phyloP scores from a whole-genome alignment of 2,113 vertebrate species.

The Clarias batrachus region DNA sequence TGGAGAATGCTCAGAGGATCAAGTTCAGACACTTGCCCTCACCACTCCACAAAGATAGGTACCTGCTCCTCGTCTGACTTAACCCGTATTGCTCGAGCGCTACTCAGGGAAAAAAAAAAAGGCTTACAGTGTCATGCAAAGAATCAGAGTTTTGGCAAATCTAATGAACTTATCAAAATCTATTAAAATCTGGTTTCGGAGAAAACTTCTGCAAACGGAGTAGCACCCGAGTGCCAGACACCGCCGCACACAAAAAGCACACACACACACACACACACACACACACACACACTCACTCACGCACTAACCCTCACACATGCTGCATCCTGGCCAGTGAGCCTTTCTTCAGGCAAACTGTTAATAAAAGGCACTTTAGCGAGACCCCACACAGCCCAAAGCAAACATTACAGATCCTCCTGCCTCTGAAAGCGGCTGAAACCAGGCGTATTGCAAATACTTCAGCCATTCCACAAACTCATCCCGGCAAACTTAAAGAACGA shows the following conservation, averaged over 20 bases:
- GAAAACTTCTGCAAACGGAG: slow-evolving; percentile 37
- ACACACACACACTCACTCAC: slow-evolving; percentile 3
- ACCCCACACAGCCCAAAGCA: slow-evolving; percentile 45
- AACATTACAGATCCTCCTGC: slow-evolving; percentile 46
- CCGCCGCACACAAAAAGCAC: background rate
- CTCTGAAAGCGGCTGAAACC: slow-evolving; percentile 33
- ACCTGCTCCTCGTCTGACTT: slow-evolving; percentile 40
- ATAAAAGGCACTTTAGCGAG: slow-evolving; percentile 55
- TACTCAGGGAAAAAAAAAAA: background rate
- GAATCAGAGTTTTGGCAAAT: slow-evolving; percentile 27
- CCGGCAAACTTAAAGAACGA: slow-evolving; percentile 18
- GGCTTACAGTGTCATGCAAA: background rate
- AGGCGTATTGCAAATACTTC: slow-evolving; percentile 42
- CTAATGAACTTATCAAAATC: slow-evolving; percentile 47
- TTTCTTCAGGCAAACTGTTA: slow-evolving; percentile 50
- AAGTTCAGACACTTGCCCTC: slow-evolving; percentile 47
- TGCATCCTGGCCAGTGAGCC: slow-evolving; percentile 31
- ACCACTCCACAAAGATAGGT: slow-evolving; percentile 47
- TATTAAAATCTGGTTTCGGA: slow-evolving; percentile 48
- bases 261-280: slow-evolving; percentile 8
- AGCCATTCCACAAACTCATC: slow-evolving; percentile 36
- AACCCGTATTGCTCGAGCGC: background rate
- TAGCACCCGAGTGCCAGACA: slow-evolving; percentile 26
- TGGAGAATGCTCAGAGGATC: slow-evolving; percentile 49
- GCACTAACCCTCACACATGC: background rate